Base-by-base conservation (phyloP, 1,140 invertebrate genomes). In the Listronotus bonariensis region DNA sequence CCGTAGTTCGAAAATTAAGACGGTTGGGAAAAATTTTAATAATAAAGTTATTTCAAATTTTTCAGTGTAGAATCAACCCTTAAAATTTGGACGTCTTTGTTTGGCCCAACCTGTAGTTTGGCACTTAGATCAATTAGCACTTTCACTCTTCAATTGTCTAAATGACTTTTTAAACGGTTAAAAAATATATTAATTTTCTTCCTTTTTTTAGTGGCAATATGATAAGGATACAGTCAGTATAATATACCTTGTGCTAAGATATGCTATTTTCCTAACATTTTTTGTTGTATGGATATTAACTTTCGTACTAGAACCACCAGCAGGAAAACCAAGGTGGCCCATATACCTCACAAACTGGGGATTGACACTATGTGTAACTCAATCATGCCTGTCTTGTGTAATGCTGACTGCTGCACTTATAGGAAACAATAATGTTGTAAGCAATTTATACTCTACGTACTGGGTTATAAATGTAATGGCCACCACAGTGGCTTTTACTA, bases 321-420 rank as follows among this genome's bases (percentile, higher is more conserved):
- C 65, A 65, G 54, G 54, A 42, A 48, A 42, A 69, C 68, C 76
- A 1, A 82, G 83, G 65, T 90, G 87, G 87, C 75, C 86, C 15
- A 89, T 91, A 53, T 92, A 89, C 73, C 82, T 91, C 62, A 91
- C 89, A 36, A 88, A 91, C 76, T 91, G 89, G 89, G 89, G 89
- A 15, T 83, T 88, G 62, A 72, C 83, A 17, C 68, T 88, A 0
- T 82, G 86, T 10, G 73, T 80, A 0, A 20, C 74, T 0, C 87
- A 83, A 72, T 77, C 81, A 2, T 60, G 82, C 1, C 61, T 82
- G 3, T 83, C 80, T 11, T n/a, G n/a, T 74, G 74, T 20, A 67
- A 77, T 82, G 41, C 76, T 82, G 0, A 70, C 80, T 40, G 34
- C 20, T 14, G 56, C 26, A n/a, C 14, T 80, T 74, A 65, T 80